Evolutionary conservation across 2,888 invertebrate genomes (phyloP), one percentile per base, ranked within the genome.

Genomic region (Diarsia mendica): DNA sequence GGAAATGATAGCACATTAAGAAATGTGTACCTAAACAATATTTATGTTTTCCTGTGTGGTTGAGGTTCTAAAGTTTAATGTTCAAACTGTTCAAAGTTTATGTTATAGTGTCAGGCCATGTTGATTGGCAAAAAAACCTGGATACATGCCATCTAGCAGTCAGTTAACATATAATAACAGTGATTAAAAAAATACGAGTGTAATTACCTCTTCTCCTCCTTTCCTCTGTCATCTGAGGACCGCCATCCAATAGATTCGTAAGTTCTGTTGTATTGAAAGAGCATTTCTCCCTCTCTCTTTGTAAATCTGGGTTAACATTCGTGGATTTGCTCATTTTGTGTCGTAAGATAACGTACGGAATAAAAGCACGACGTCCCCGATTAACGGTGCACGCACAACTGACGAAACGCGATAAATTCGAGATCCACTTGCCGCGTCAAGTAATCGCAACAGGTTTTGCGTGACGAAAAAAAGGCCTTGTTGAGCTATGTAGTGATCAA

Each of bases 211-310:
- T 91, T 83, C 93, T 94, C 78, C 91, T 97, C 84, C 98, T 97
- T 88, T 97, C 97, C 70, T 96, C 94, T 2, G 98, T 98, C 93
- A 98, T 98, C 72, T 97, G 97, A 72, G 95, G 94, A n/a, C 98
- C 97, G 10, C 98, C 99, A 94, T 98, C 98, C 85, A 98, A 96
- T 84, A 98, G 96, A 91, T 98, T 94, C 0, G 98, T 98, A 84
- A 99, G 96, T 94, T 99, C 99, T 75, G 95, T 93, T 3, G 97
- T 94, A 91, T 97, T 96, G 91, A 98, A 98, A n/a, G 97, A 97
- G 88, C 98, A 98, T 87, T 97, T 97, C 82, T 97, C 96, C 80
- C 98, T 97, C 95, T 98, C 98, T 86, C 96, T 97, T 90, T 96
- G 96, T 80, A 98, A 95, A 95, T 98, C 98, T 20, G 97, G 93